Percentiles rank a stretch among this genome's conserved stretches.
phyloP scores from a whole-genome alignment of 2,797 vertebrate species.

The Merluccius polli region DNA sequence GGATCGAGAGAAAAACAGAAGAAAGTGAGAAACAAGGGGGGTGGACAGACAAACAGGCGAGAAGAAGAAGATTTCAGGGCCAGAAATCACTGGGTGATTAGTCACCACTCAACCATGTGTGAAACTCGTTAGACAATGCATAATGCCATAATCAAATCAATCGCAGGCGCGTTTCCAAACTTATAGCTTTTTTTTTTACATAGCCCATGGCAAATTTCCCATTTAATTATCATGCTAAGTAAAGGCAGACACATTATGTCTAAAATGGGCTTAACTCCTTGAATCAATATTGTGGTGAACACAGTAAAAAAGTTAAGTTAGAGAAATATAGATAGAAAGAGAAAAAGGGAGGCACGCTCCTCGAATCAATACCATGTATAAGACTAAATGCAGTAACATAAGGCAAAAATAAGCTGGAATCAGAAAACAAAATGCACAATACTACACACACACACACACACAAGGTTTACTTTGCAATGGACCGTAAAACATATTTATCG shows the following conservation, averaged over 20 bases:
- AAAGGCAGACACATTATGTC: constrained; percentile 69
- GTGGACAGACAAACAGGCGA: constrained; percentile 32
- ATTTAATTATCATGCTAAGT: constrained; percentile 72
- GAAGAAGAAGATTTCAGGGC: constrained; percentile 75
- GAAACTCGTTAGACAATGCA: constrained; percentile 99
- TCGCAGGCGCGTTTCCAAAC: constrained; percentile 75
- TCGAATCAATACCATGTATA: constrained; percentile 10
- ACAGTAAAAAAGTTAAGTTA: constrained; percentile 56
- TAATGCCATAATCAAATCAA: constrained; percentile 99
- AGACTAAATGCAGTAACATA: not conserved
- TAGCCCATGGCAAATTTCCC: constrained; percentile 77
- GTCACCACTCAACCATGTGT: constrained; percentile 95
- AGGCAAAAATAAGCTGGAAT: too few species aligned
- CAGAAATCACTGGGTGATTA: constrained; percentile 87
- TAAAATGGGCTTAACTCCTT: constrained; percentile 70
- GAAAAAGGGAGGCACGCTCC: not conserved
- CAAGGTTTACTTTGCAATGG: not conserved
- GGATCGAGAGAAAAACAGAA: constrained; percentile 72
- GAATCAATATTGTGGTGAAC: constrained; percentile 67
- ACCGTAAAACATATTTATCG: not conserved
- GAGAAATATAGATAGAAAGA: constrained; percentile 33
- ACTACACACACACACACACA: not conserved
- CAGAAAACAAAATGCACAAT: not conserved
- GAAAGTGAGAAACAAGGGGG: constrained; percentile 68
- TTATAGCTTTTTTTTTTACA: constrained; percentile 72